A percentile compares a stretch with the other conserved stretches of the same genome.
Evolutionary conservation across 2,113 vertebrate genomes (phyloP).

Genomic region (Indri indri): DNA sequence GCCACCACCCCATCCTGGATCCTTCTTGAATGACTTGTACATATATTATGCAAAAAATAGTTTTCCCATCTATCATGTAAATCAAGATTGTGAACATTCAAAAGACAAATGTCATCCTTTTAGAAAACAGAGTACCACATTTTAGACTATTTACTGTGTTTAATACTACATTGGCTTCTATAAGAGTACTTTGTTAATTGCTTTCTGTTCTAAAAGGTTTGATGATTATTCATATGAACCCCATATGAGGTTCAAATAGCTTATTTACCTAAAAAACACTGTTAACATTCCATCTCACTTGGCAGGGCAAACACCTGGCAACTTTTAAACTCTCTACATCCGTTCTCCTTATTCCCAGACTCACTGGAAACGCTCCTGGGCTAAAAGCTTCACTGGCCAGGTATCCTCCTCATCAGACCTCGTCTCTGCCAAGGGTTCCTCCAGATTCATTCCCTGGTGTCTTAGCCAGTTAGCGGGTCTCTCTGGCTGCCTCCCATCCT

Average conservation of each 20-base stretch:
- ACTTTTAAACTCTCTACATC: neutral
- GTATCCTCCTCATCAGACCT: neutral
- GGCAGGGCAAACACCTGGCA: neutral
- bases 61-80: neutral
- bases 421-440: neutral
- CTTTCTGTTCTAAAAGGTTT: slow-evolving; percentile 11
- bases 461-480: neutral
- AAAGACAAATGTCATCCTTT: slow-evolving; percentile 18
- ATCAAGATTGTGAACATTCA: neutral
- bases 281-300: neutral
- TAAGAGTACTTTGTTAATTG: neutral
- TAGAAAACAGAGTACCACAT: neutral
- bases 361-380: neutral
- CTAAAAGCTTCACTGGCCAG: neutral
- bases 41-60: neutral
- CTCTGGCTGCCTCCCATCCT: neutral
- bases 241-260: neutral
- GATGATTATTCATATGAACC: neutral
- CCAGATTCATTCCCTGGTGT: neutral
- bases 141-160: neutral
- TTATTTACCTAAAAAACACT: neutral
- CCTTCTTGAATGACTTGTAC: slow-evolving; percentile 19
- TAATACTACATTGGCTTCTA: neutral
- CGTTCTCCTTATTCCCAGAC: neutral
- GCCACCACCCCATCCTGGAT: neutral